Evolutionary conservation across 1,140 invertebrate species (phyloP), one percentile per base, ranked within the genome.

Genomic region (Dinoponera quadriceps): DNA sequence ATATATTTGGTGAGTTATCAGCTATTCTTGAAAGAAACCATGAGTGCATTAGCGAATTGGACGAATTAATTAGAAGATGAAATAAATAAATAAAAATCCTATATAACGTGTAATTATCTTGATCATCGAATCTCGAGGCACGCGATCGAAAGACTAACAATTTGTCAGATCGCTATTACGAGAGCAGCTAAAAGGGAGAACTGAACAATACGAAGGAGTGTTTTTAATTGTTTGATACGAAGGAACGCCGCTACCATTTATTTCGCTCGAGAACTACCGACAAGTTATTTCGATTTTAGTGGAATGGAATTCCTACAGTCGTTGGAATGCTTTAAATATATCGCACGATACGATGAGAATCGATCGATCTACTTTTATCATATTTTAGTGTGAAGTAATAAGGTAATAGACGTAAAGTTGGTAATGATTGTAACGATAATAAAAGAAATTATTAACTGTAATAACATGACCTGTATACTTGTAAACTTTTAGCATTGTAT

Each of bases 401-500:
- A 92, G 87, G 84, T 90, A 88, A 92, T 89, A 91, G 92, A 93
- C 89, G 90, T 92, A 91, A 92, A 89, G 91, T 90, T 86, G 89
- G 84, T 91, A 91, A 93, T 89, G 78, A 91, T 92, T 91, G 91
- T 91, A 91, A 90, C 89, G 80, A 87, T 91, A 87, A 90, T 89
- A 86, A 87, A 88, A 68, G 84, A 93, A 92, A 91, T 92, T 92
- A 90, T 91, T 90, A 91, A 91, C 91, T 92, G 88, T 91, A 92
- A 93, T 92, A 90, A 91, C 87, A 91, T 90, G 90, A 92, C 91
- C 90, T 92, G 85, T 92, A 92, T 92, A 93, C 90, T 92, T 93
- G 92, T 94, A 94, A 80, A 94, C 92, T 91, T 93, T 93, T 94
- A 94, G 93, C 91, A 93, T 94, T 93, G 93, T 93, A 94, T 94